phyloP scores from a whole-genome alignment of 1,140 invertebrate genomes.

The Drosophila cardini region DNA sequence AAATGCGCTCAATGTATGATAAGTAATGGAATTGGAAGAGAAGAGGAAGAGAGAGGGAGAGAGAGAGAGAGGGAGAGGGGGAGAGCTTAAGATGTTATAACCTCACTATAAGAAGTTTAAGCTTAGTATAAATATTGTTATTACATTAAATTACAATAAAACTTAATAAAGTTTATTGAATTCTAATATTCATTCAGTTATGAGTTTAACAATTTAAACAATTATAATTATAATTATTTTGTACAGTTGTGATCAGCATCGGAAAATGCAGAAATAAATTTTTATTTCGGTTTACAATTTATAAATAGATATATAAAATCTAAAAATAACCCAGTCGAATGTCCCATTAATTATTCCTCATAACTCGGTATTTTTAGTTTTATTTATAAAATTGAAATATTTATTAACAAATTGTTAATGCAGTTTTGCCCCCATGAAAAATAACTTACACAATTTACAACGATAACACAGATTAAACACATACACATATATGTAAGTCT shows the following conservation, averaged over 20 bases:
- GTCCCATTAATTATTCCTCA: neutral
- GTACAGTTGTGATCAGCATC: too few species aligned
- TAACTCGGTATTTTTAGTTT: neutral
- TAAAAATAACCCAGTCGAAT: neutral
- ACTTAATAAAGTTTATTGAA: neutral
- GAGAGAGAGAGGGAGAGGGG: neutral
- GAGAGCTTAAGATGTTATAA: neutral
- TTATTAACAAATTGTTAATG: conserved; percentile 15
- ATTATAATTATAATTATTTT: too few species aligned
- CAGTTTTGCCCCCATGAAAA: neutral
- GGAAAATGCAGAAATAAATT: too few species aligned
- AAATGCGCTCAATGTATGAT: conserved; percentile 33
- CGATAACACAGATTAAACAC: neutral
- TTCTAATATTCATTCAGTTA: neutral
- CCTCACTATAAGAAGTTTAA: neutral
- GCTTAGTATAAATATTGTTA: neutral
- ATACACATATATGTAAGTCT: neutral
- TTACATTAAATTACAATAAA: neutral
- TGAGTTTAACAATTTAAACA: too few species aligned
- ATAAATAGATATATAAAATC: neutral
- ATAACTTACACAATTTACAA: conserved; percentile 10
- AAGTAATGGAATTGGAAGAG: neutral
- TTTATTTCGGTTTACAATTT: too few species aligned
- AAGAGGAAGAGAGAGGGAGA: neutral
- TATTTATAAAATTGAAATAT: neutral